Percentiles rank a stretch among this genome's conserved stretches.
These are phyloP conservation scores for Tenebrio molitor DNA, from an alignment of 1,140 invertebrate genomes.

Conservation along the genomic window DNA sequence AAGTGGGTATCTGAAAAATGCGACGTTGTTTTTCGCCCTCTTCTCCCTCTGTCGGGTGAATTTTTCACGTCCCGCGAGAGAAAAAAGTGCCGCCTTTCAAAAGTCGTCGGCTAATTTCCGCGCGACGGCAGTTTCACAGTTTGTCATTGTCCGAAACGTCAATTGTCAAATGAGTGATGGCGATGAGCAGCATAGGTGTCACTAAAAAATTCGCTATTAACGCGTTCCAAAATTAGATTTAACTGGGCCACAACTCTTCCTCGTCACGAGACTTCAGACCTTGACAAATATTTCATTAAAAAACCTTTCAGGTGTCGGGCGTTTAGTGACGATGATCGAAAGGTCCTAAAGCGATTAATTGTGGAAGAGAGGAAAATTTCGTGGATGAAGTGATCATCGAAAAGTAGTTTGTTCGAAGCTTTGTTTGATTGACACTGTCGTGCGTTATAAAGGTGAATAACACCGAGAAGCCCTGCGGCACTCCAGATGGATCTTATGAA, in stretches of 20 bases:
- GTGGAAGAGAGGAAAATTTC: no score
- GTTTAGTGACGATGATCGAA: no score
- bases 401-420: no score
- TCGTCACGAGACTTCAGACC: neutral
- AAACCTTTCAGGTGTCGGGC: neutral
- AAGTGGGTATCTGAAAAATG: neutral
- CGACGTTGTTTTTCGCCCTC: neutral
- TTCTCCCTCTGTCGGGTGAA: neutral
- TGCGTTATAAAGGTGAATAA: no score
- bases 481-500: no score
- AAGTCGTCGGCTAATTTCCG: conserved; percentile 13
- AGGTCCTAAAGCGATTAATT: no score
- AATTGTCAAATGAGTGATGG: conserved; percentile 33
- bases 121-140: conserved; percentile 1
- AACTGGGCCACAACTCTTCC: conserved; percentile 2
- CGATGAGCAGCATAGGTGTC: conserved; percentile 20
- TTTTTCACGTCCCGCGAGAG: neutral
- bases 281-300: conserved; percentile 24
- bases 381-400: no score
- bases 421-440: no score
- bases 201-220: conserved; percentile 28
- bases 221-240: conserved; percentile 29
- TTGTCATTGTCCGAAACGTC: conserved; percentile 34
- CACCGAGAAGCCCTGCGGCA: no score
- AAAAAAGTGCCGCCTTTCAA: neutral